Evolutionary conservation across 2,888 invertebrate species (phyloP).

Genomic region (Eulithis testata): DNA sequence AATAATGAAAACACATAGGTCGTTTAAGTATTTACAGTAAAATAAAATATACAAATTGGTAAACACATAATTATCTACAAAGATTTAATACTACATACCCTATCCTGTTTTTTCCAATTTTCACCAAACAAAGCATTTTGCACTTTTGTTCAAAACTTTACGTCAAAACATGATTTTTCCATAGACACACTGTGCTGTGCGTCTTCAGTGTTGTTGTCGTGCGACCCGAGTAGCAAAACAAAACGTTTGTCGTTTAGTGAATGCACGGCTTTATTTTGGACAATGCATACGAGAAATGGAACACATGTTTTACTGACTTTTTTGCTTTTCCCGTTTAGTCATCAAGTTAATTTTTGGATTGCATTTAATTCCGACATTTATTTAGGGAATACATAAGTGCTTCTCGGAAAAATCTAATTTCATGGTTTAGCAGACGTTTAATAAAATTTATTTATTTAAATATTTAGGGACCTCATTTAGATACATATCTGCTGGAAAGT

Average conservation of each 20-base stretch:
- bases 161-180: neutral
- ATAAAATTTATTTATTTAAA: constrained; percentile 15
- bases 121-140: too few species aligned
- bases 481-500: neutral
- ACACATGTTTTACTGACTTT: constrained; percentile 23
- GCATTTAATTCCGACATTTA: constrained; percentile 32
- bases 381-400: constrained; percentile 32
- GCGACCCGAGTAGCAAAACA: neutral
- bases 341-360: constrained; percentile 30
- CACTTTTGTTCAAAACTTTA: too few species aligned
- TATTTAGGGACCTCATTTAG: neutral
- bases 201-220: neutral
- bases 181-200: too few species aligned
- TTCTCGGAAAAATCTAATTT: constrained; percentile 22
- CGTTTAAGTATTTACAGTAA: too few species aligned
- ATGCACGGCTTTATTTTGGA: constrained; percentile 17
- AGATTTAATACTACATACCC: too few species aligned
- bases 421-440: constrained; percentile 18
- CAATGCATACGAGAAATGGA: constrained; percentile 30
- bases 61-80: too few species aligned
- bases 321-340: constrained; percentile 33
- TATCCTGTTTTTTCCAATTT: too few species aligned
- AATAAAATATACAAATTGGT: too few species aligned
- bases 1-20: too few species aligned
- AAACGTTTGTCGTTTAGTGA: constrained; percentile 7